Evolutionary conservation across 2,797 vertebrate genomes (phyloP), one percentile per base, ranked within the genome.

Genomic region (Salmo trutta): DNA sequence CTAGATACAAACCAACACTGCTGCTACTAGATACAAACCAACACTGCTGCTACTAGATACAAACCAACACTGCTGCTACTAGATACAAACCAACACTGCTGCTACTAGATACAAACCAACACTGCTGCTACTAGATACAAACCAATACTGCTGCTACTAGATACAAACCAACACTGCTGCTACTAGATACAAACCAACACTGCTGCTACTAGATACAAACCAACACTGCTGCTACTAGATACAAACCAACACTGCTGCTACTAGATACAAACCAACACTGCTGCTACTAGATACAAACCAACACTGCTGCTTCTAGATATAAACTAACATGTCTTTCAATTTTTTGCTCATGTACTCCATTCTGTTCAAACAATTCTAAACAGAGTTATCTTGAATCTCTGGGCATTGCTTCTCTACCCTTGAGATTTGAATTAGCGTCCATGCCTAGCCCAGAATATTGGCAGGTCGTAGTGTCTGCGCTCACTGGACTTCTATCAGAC

Each of bases 371-470:
- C 21, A 10, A 19, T 29, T 66, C 10, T 21, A 4, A 4, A 8
- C 41, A n/a, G 33, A 31, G 8, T 52, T 21, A 12, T 41, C 76
- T 66, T 66, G 8, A 24, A 27, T 53, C 15, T 65, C 8, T 54
- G 53, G 29, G 56, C 24, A 29, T 16, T 27, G 41, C 47, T 71
- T 67, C 51, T 54, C 7, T 14, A 16, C n/a, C 59, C 59, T 21
- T 73, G 47, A 19, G 12, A 66, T 53, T 53, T 53, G 10, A 73
- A 54, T 78, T 67, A 67, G 27, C 14, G 27, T 54, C 62, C 51
- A 27, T 41, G 31, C 47, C 65, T 27, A 17, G 62, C 14, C 16
- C 29, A 68, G 64, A 74, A 78, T 74, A 73, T 56, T 73, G 62
- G 27, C n/a, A n/a, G 17, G 47, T 73, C 1, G 17, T 27, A 73